These are phyloP conservation scores for Clarias batrachus DNA, from an alignment of 2,113 vertebrate species.

Conservation along the genomic window DNA sequence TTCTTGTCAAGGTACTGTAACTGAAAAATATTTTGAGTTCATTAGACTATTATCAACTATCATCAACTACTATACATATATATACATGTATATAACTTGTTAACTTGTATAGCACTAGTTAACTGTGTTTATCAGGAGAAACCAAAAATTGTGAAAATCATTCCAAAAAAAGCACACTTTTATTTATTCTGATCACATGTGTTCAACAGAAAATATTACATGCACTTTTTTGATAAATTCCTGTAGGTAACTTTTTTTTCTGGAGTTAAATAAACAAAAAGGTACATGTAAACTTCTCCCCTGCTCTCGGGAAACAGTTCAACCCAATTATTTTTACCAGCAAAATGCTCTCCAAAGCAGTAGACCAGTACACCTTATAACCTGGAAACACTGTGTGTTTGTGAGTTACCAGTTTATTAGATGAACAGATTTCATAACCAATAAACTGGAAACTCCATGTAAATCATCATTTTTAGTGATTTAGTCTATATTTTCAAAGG, in stretches of 20 bases:
- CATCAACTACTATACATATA: too few species aligned
- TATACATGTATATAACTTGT: too few species aligned
- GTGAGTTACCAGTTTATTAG: slow-evolving; percentile 1
- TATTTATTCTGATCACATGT: neutral
- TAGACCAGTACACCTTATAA: neutral
- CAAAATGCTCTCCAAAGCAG: neutral
- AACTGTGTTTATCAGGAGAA: neutral
- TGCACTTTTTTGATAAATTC: neutral
- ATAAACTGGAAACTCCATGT: neutral
- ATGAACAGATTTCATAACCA: neutral
- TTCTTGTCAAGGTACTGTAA: neutral
- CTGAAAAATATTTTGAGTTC: neutral
- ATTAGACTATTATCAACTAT: too few species aligned
- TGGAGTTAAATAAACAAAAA: neutral
- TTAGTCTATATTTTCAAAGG: slow-evolving; percentile 14
- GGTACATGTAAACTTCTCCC: neutral
- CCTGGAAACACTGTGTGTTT: neutral
- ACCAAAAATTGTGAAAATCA: too few species aligned
- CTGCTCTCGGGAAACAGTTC: neutral
- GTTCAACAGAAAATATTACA: neutral
- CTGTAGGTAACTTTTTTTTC: neutral
- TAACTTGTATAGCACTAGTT: too few species aligned
- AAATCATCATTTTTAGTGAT: neutral
- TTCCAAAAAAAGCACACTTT: too few species aligned
- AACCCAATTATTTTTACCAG: neutral